Percentiles rank a stretch among this genome's conserved stretches.
Evolutionary conservation across 1,140 invertebrate genomes (phyloP).

Genomic region (Nasonia longicornis): DNA sequence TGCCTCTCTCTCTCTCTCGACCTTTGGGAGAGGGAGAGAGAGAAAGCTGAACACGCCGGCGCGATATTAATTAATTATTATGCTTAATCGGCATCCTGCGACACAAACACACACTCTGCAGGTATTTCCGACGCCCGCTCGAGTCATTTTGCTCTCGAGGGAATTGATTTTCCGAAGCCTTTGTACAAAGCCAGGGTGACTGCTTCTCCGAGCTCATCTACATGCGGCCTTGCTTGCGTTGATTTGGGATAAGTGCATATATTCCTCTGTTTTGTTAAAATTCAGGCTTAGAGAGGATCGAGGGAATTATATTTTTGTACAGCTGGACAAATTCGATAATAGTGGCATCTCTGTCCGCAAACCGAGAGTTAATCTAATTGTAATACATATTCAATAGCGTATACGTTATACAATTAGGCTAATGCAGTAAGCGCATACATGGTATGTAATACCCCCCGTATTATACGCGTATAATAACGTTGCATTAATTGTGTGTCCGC

Average conservation of each 20-base stretch:
- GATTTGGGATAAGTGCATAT: no score
- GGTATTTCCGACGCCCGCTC: constrained; percentile 39
- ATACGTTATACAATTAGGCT: not conserved
- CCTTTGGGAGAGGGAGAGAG: constrained; percentile 10
- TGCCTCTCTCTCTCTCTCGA: not conserved
- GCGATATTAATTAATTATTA: constrained; percentile 54
- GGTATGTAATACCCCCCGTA: not conserved
- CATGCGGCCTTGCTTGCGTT: no score
- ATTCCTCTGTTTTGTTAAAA: not conserved
- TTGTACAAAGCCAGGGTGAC: no score
- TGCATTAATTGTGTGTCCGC: no score
- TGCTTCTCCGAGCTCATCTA: no score
- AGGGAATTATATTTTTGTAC: not conserved
- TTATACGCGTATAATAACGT: not conserved
- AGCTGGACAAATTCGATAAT: not conserved
- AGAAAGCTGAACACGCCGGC: no score
- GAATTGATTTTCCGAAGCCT: constrained; percentile 47
- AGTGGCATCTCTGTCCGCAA: not conserved
- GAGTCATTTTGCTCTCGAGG: constrained; percentile 37
- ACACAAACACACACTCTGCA: not conserved
- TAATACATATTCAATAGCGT: not conserved
- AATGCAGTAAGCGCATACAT: not conserved
- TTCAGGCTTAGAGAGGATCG: not conserved
- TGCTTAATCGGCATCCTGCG: constrained; percentile 49
- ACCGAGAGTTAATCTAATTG: not conserved